Conservation (phyloP, 2,888 invertebrate genomes). For the Subacronicta megacephala region DNA sequence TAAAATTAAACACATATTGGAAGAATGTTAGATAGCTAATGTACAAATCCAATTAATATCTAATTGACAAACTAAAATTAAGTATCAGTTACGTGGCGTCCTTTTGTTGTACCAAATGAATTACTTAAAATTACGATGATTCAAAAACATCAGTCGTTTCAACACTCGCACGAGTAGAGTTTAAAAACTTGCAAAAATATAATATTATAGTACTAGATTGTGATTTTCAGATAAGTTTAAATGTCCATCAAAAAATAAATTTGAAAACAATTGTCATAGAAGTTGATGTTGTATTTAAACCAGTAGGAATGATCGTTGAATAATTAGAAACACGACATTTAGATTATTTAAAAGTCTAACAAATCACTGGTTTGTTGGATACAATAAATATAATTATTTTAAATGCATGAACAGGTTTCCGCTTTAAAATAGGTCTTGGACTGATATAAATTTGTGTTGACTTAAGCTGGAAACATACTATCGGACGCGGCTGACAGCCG, state of each 20-base stretch:
- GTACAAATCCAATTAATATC: constrained; percentile 35
- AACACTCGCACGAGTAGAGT: constrained; percentile 5
- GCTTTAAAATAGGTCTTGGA: constrained; percentile 17
- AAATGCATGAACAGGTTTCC: constrained; percentile 34
- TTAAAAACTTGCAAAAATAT: constrained; percentile 14
- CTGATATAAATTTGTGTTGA: constrained; percentile 39
- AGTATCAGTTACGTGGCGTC: constrained; percentile 34
- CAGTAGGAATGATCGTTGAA: constrained; percentile 1
- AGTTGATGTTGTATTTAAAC: constrained; percentile 4
- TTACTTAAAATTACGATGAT: constrained; percentile 24
- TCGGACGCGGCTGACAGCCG: too few species aligned
- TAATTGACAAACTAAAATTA: constrained; percentile 37
- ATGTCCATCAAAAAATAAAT: constrained; percentile 36
- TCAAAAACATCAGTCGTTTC: constrained; percentile 48
- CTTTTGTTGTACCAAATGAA: constrained; percentile 12
- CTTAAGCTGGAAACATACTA: too few species aligned
- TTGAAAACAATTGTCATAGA: constrained; percentile 26
- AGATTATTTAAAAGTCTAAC: background rate
- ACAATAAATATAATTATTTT: constrained; percentile 21
- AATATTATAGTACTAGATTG: constrained; percentile 23
- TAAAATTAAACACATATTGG: constrained; percentile 50
- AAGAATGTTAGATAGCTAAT: constrained; percentile 43
- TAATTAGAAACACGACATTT: background rate
- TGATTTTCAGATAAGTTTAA: constrained; percentile 32
- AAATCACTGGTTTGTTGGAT: constrained; percentile 18